Percentiles rank a stretch among this genome's conserved stretches.
Evolutionary conservation across 2,888 invertebrate genomes (phyloP).

Genomic region (Sarcophaga carnaria): DNA sequence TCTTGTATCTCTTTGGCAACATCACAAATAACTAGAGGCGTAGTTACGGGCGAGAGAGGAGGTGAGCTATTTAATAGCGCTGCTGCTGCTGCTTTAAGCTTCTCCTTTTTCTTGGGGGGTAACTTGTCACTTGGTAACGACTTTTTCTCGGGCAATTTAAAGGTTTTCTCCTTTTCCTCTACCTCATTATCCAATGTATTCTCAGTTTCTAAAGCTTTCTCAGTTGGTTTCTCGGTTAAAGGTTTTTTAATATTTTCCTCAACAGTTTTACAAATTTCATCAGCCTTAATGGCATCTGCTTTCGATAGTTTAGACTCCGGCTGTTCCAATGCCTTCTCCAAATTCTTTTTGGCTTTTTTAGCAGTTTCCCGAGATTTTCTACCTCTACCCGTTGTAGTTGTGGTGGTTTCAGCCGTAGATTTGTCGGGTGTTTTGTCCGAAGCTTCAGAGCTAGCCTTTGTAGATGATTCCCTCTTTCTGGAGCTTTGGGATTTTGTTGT

Average conservation of each 20-base stretch:
- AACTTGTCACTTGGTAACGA: slow-evolving; percentile 57
- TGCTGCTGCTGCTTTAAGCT: slow-evolving; percentile 72
- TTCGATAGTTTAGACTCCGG: slow-evolving; percentile 70
- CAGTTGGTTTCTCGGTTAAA: slow-evolving; percentile 1
- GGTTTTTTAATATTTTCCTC: slow-evolving; percentile 40
- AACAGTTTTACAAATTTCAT: slow-evolving; percentile 23
- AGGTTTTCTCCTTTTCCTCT: slow-evolving; percentile 51
- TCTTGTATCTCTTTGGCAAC: slow-evolving; percentile 30
- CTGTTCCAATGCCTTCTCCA: slow-evolving; percentile 58
- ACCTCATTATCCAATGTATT: too few relatives aligned
- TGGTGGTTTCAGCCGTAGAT: slow-evolving; percentile 14
- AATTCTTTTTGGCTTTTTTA: slow-evolving; percentile 66
- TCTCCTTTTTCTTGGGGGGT: slow-evolving; percentile 69
- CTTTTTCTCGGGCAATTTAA: slow-evolving; percentile 58
- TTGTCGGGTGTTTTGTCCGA: slow-evolving; percentile 74
- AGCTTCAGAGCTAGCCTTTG: slow-evolving; percentile 46
- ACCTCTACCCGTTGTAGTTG: slow-evolving; percentile 41
- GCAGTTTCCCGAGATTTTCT: slow-evolving; percentile 55
- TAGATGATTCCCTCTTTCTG: slow-evolving; percentile 69
- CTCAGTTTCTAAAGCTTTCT: slow-evolving; percentile 38
- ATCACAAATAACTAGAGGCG: slow-evolving; percentile 8
- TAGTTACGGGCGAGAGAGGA: background rate
- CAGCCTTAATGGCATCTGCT: slow-evolving; percentile 36
- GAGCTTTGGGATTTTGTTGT: slow-evolving; percentile 83
- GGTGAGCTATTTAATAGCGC: slow-evolving; percentile 29